These are phyloP conservation scores for Cranoglanis bouderius DNA, from an alignment of 2,113 vertebrate species.

Conservation along the genomic window DNA sequence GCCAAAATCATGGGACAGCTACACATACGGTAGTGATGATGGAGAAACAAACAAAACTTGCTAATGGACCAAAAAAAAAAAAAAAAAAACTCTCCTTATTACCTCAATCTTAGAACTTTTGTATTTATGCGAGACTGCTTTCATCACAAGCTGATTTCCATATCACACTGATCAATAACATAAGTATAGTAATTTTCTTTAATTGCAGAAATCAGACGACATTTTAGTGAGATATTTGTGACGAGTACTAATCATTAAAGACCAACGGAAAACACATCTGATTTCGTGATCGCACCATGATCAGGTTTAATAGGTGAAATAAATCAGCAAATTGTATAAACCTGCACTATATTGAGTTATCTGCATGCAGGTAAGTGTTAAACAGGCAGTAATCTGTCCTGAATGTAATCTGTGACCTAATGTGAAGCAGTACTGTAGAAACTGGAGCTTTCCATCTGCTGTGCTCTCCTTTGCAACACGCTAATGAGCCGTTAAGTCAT, in stretches of 20 bases:
- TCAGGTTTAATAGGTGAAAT: background rate
- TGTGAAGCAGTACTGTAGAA: too few species aligned
- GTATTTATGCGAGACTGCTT: background rate
- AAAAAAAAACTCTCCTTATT: background rate
- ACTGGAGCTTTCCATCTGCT: background rate
- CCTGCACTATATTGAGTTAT: background rate
- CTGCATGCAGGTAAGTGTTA: background rate
- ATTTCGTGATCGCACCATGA: background rate
- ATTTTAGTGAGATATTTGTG: background rate
- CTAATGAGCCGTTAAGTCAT: background rate
- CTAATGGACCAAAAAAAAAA: background rate
- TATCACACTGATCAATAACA: background rate
- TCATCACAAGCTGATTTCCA: background rate
- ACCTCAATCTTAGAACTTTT: background rate
- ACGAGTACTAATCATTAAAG: background rate
- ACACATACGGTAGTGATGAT: background rate
- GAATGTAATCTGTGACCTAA: background rate
- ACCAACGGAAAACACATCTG: background rate
- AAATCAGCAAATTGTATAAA: background rate
- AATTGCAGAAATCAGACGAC: background rate
- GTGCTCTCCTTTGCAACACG: background rate
- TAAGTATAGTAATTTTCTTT: background rate
- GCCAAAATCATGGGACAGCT: background rate
- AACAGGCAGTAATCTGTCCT: background rate
- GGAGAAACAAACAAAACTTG: background rate